These are phyloP conservation scores for Drosophila cognata DNA, from an alignment of 2,888 invertebrate genomes.

Conservation along the genomic window DNA sequence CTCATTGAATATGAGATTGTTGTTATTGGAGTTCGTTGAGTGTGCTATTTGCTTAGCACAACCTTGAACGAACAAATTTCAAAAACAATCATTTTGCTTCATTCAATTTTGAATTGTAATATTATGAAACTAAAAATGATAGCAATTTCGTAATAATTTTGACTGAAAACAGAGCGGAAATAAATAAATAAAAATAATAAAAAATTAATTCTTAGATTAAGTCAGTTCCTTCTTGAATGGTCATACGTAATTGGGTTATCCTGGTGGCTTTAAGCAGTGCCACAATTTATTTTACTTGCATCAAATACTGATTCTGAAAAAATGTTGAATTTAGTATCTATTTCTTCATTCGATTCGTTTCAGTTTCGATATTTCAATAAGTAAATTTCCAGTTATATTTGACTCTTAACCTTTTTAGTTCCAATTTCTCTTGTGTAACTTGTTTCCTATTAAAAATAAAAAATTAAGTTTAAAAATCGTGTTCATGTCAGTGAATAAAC, in stretches of 20 bases:
- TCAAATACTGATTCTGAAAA: background rate
- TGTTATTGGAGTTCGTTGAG: too few species aligned
- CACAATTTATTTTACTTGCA: background rate
- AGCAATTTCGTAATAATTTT: background rate
- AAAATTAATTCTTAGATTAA: background rate
- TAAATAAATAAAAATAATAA: background rate
- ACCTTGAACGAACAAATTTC: background rate
- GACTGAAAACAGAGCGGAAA: background rate
- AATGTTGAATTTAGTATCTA: background rate
- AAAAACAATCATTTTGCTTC: background rate
- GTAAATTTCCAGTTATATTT: background rate
- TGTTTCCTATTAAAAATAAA: background rate
- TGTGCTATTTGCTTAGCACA: background rate
- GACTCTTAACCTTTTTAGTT: background rate
- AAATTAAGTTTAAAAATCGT: background rate
- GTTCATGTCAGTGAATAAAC: background rate
- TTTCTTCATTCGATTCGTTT: background rate
- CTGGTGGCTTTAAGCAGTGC: fast-evolving
- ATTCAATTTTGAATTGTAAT: background rate
- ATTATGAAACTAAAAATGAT: background rate
- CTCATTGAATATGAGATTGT: background rate
- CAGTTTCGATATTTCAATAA: background rate
- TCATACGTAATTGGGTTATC: background rate
- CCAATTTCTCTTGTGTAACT: background rate
- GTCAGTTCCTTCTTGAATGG: background rate